Percentiles rank a stretch among this genome's conserved stretches.
Conservation (phyloP, 2,797 vertebrate species). For the Lepilemur septentrionalis region DNA sequence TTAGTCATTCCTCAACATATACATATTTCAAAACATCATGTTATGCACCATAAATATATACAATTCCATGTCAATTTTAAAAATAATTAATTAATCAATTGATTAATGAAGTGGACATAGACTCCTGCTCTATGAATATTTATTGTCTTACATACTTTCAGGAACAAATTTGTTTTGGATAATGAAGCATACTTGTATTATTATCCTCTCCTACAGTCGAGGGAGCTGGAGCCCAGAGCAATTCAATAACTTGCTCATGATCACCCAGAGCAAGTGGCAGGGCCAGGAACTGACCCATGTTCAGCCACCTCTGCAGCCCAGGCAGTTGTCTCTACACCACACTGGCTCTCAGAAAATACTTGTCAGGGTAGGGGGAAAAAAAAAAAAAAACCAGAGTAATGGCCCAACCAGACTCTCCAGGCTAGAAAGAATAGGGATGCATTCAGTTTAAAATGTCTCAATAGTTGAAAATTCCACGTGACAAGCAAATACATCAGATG, state of each 20-base stretch:
- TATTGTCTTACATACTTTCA: neutral
- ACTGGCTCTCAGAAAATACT: neutral
- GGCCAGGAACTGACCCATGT: neutral
- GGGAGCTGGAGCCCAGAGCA: neutral
- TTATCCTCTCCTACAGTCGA: neutral
- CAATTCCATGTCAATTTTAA: neutral
- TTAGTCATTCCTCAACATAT: neutral
- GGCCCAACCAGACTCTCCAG: neutral
- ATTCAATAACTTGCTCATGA: neutral
- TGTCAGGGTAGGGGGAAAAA: neutral
- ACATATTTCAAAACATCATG: neutral
- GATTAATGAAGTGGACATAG: neutral
- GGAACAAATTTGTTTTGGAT: neutral
- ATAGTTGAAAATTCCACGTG: neutral
- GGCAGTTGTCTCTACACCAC: accelerated
- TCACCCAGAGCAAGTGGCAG: neutral
- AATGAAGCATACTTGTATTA: neutral
- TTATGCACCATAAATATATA: neutral
- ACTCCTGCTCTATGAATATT: neutral
- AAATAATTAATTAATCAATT: neutral
- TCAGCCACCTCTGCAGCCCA: accelerated
- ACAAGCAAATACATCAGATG: neutral
- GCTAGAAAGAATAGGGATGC: neutral
- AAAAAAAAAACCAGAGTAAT: neutral
- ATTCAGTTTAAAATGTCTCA: neutral